Evolutionary conservation across 2,113 vertebrate species (phyloP).

Genomic region (Pseudorectes ferrugineus): DNA sequence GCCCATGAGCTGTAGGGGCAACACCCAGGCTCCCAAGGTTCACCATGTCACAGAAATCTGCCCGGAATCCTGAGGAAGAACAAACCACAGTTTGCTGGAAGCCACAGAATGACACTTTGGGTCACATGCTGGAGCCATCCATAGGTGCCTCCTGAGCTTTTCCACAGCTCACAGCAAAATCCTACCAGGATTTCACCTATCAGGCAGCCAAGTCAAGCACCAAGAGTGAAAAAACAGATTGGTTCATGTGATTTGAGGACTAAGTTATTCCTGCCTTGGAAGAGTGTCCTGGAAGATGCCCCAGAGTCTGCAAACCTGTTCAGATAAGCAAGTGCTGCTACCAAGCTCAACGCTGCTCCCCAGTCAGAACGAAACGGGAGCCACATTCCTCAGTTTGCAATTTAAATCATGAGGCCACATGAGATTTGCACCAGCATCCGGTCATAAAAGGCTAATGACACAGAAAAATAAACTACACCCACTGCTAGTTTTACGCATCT

Average conservation of each 20-base stretch:
- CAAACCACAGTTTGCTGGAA: rapidly evolving
- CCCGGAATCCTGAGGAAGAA: neutral
- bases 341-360: neutral
- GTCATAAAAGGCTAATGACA: neutral
- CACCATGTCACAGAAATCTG: neutral
- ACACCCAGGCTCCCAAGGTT: neutral
- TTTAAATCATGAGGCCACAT: neutral
- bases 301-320: neutral
- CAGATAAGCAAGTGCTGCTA: neutral
- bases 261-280: neutral
- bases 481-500: neutral
- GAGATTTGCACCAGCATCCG: neutral
- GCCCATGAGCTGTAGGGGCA: neutral
- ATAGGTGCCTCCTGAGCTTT: neutral
- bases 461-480: constrained; percentile 15
- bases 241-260: neutral
- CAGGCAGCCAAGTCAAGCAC: neutral
- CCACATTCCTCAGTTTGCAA: neutral
- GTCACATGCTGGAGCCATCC: neutral
- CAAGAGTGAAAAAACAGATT: neutral
- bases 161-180: neutral
- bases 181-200: neutral
- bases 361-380: neutral
- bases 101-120: neutral
- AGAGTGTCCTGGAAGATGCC: neutral